Conservation (phyloP, 2,113 vertebrate species). For the Gadus macrocephalus region DNA sequence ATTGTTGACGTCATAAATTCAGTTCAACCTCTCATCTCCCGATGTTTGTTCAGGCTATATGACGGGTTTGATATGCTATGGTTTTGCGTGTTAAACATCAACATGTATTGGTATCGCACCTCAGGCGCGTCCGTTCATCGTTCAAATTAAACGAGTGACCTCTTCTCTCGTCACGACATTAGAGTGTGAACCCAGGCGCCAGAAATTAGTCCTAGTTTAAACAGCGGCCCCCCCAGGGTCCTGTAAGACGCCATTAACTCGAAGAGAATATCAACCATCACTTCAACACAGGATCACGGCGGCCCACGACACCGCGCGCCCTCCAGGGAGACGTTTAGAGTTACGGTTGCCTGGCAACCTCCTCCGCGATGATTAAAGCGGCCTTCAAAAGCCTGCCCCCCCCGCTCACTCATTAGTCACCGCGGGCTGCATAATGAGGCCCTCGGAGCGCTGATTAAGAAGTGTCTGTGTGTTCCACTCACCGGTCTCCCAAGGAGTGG, state of each 20-base stretch:
- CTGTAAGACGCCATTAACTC: slow-evolving; percentile 4
- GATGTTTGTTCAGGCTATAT: too few relatives aligned
- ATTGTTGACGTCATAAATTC: too few relatives aligned
- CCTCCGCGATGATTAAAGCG: slow-evolving; percentile 69
- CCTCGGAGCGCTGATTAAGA: slow-evolving; percentile 69
- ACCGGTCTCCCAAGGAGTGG: slow-evolving; percentile 37
- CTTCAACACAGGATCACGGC: slow-evolving; percentile 21
- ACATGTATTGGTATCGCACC: too few relatives aligned
- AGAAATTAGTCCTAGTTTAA: too few relatives aligned
- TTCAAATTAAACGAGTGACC: too few relatives aligned
- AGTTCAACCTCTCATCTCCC: too few relatives aligned
- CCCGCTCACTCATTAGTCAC: slow-evolving; percentile 60
- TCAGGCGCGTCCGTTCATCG: too few relatives aligned
- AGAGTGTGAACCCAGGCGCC: too few relatives aligned
- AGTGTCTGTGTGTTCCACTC: slow-evolving; percentile 8
- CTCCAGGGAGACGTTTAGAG: slow-evolving; percentile 62
- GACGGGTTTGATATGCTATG: too few relatives aligned
- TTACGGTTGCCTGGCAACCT: slow-evolving; percentile 78
- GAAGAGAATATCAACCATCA: slow-evolving; percentile 11
- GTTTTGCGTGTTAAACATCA: too few relatives aligned
- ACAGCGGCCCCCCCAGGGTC: too few relatives aligned
- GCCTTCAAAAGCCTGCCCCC: slow-evolving; percentile 75
- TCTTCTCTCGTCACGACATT: too few relatives aligned
- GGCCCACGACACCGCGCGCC: slow-evolving; percentile 22
- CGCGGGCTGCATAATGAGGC: slow-evolving; percentile 74